Evolutionary conservation across 30 jellyfish, hydroid and myxozoan species (phyloP), one percentile per base, ranked within the genome.

Genomic region (Cassiopea andromeda): DNA sequence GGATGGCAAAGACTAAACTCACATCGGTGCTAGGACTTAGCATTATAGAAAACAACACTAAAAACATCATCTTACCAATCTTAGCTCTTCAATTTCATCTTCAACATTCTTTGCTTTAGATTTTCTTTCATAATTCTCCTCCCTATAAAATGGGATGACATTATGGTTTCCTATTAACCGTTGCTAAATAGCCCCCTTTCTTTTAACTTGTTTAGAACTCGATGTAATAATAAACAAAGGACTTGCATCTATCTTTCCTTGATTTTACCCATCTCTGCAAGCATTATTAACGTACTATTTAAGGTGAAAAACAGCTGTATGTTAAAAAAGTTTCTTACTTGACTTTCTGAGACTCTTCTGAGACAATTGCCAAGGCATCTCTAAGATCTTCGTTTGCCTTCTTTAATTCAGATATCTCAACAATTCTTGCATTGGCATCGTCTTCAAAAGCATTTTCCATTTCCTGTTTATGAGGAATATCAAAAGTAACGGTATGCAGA

Each of bases 361-460:
- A 78, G 15, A 87, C 94, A 46, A 87, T 78, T 46, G 77, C 68
- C 90, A 87, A 57, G 2, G 86, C 94, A 77, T 87, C 89, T 58
- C 75, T 69, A 12, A 87, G 60, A 46, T 87, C 94, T 44, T 87
- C 94, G 38, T 87, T 87, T 17, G 90, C 80, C 2, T 59, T 47
- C 57, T 59, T 77, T 17, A 87, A 86, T 19, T 87, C 94, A 57
- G 85, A 17, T 2, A 87, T 57, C 45, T 87, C 94, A 66, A 73
- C 79, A 38, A 87, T 46, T 67, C 60, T 87, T 13, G 94, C 84
- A 69, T 78, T 87, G 1, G 90, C 87, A 69, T 87, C 94, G 15
- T 87, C 94, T 77, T 87, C 94, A 49, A 87, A 87, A 3, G 94
- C 94, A 76, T 74, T 69, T 48, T 87, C 94, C 94, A 87, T 87